These are phyloP conservation scores for Homalodisca vitripennis DNA, from an alignment of 1,140 invertebrate species.

Conservation along the genomic window DNA sequence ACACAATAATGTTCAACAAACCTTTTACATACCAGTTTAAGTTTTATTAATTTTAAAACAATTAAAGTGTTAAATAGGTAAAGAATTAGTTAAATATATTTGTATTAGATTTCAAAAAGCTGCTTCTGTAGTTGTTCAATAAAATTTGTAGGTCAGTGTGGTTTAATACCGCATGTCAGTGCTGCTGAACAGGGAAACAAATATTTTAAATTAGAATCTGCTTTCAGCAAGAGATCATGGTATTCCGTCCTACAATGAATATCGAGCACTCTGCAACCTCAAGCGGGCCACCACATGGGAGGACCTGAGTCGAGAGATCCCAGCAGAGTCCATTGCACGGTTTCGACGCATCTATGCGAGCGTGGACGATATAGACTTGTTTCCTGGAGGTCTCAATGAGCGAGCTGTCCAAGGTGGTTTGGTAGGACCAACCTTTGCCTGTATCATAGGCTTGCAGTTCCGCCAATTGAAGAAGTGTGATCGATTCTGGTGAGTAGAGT, in stretches of 20 bases:
- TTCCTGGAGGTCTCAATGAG: conserved; percentile 76
- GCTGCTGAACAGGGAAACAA: too few relatives aligned
- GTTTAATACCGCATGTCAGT: too few relatives aligned
- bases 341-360: conserved; percentile 69
- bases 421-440: conserved; percentile 94
- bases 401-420: conserved; percentile 76
- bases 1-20: too few relatives aligned
- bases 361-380: conserved; percentile 94
- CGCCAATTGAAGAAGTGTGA: conserved; percentile 88
- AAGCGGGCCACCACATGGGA: conserved; percentile 68
- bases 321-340: conserved; percentile 60
- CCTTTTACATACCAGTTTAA: too few relatives aligned
- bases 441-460: conserved; percentile 94
- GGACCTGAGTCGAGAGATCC: conserved; percentile 72
- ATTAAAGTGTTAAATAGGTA: too few relatives aligned
- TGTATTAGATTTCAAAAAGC: too few relatives aligned
- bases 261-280: conserved; percentile 78
- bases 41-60: too few relatives aligned
- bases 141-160: too few relatives aligned
- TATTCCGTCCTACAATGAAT: conserved; percentile 76
- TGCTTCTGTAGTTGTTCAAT: too few relatives aligned
- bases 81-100: too few relatives aligned
- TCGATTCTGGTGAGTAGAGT: conserved; percentile 76
- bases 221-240: conserved; percentile 73
- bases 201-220: too few relatives aligned